Evolutionary conservation across 2,888 invertebrate species (phyloP), one percentile per base, ranked within the genome.

Genomic region (Stegophylla sp.): DNA sequence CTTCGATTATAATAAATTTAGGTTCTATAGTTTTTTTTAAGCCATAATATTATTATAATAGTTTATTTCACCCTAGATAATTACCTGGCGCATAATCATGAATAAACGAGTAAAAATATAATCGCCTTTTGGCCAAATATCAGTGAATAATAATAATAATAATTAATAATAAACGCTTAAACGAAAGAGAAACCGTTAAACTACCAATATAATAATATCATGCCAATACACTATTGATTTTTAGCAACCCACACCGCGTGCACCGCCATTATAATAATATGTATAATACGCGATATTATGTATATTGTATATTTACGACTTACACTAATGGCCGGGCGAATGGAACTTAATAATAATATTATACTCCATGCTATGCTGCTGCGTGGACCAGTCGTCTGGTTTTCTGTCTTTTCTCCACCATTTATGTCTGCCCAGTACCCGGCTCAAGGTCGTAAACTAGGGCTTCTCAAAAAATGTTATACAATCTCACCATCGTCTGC

Each of bases 351-450:
- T 61, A 69, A 34, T 66, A 76, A 76, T 56, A 74, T 76, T 69
- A 59, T 69, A 77, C 45, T 77, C 59, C 34, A 34, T 45, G 59
- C 34, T 53, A 34, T 45, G 59, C 34, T 53, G 43, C 67, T 77
- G n/a, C n/a, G n/a, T n/a, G 77, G 67, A 77, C 67, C 77, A 77
- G 67, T 59, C 20, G 59, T 59, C 77, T 77, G 77, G 77, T 45
- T 56, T 59, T 26, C 7, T 34, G 34, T 77, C 20, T 77, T 59
- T 67, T 28, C 45, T 73, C n/a, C 61, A 15, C 56, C 20, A 12
- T 67, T 67, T 67, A 56, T 69, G 67, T 69, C 67, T 77, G 77
- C 67, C 59, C 69, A 67, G 67, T 69, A 77, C 77, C 59, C n/a
- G 67, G 67, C 4, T 23, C 77, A 77, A 77, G 77, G 77, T 67